A percentile compares a stretch with the other conserved stretches of the same genome.
Conservation (phyloP, 2,113 vertebrate species). For the Athene noctua region DNA sequence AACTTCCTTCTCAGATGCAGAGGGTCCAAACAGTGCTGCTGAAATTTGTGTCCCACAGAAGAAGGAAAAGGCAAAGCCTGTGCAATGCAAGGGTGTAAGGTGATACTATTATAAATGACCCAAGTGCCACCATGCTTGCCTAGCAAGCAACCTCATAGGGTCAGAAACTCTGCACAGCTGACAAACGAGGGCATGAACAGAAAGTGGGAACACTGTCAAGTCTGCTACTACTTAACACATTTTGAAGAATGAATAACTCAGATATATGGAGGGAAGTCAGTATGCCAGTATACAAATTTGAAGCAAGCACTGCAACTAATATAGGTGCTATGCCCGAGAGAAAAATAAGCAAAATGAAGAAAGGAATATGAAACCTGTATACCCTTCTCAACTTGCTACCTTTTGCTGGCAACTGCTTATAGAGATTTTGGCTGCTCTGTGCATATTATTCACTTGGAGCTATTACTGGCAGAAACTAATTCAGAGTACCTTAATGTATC, state of each 20-base stretch:
- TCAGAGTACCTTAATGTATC: not conserved
- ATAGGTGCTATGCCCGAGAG: not conserved
- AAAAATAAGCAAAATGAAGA: not conserved
- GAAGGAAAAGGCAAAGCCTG: not conserved
- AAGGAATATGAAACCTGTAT: not conserved
- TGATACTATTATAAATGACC: not conserved
- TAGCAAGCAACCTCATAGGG: not conserved
- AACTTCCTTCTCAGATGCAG: not conserved
- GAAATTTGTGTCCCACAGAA: not conserved
- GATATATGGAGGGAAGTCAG: not conserved
- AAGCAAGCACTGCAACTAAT: not conserved
- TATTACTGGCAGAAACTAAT: not conserved
- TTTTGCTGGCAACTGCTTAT: not conserved
- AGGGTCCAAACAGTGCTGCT: not conserved
- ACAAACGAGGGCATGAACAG: not conserved
- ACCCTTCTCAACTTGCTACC: not conserved
- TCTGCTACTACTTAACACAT: not conserved
- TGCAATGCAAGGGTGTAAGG: not conserved
- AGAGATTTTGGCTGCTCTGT: not conserved
- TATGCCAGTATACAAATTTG: not conserved
- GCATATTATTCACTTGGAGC: not conserved
- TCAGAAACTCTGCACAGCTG: not conserved
- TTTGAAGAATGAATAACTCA: not conserved
- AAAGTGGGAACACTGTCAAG: not conserved
- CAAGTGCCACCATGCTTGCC: not conserved